Conservation (phyloP, 2,888 invertebrate genomes). For the Melieria omissa region DNA sequence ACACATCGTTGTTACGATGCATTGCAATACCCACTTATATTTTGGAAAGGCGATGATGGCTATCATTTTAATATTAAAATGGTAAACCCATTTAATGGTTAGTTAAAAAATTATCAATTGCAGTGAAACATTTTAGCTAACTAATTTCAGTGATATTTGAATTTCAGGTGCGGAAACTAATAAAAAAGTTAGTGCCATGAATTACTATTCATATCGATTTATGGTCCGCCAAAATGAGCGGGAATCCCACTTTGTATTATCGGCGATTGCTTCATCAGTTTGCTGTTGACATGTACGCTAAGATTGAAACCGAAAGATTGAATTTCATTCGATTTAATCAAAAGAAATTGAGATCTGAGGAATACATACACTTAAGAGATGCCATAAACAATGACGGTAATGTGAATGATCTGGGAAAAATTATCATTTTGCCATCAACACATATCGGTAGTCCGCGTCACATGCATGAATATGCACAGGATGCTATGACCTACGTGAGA, state of each 20-base stretch:
- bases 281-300: slow-evolving; percentile 60
- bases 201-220: slow-evolving; percentile 23
- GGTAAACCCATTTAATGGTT: slow-evolving; percentile 15
- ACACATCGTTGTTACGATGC: slow-evolving; percentile 39
- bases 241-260: too few relatives aligned
- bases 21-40: slow-evolving; percentile 35
- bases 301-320: slow-evolving; percentile 56
- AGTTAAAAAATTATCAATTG: too few relatives aligned
- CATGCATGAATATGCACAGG: slow-evolving; percentile 44
- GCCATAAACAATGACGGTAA: slow-evolving; percentile 50
- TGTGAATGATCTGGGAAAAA: slow-evolving; percentile 7
- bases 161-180: slow-evolving; percentile 32
- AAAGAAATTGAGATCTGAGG: slow-evolving; percentile 30
- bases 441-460: slow-evolving; percentile 41
- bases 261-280: slow-evolving; percentile 42
- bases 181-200: slow-evolving; percentile 11
- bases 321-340: slow-evolving; percentile 55
- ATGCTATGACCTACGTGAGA: slow-evolving; percentile 31
- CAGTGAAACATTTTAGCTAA: too few relatives aligned
- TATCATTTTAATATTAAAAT: slow-evolving; percentile 34
- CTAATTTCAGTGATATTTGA: too few relatives aligned
- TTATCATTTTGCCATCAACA: slow-evolving; percentile 35
- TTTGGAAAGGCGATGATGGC: slow-evolving; percentile 38
- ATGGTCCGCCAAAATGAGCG: slow-evolving; percentile 25
- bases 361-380: slow-evolving; percentile 58